Base-by-base conservation (phyloP, 1,140 invertebrate species). In the Pogonomyrmex barbatus region DNA sequence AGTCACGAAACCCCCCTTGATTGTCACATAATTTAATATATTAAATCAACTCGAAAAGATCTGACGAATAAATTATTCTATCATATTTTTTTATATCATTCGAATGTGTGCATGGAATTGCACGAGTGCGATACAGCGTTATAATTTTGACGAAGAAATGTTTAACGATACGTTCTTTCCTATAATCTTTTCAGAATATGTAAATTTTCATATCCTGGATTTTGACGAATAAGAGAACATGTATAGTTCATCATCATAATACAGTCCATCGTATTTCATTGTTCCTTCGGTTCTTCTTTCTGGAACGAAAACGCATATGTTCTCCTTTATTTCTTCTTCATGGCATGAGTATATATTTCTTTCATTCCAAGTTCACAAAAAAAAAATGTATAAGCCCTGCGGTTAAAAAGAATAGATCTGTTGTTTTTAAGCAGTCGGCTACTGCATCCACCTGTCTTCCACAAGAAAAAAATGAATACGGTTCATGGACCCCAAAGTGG, bases 401-500 rank as follows among this genome's bases (percentile, higher is more conserved):
- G n/a, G 36, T 81, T 70, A 56, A 81, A 70, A 56, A 81, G 63
- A 33, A 70, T 30, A 70, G 50, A 81, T 17, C 47, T 67, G 30
- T 56, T 42, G 33, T 54, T 56, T 81, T 56, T 81, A 70, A 68
- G 14, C 17, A 24, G 56, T 45, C 42, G 12, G 24, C 58, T n/a
- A 81, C 36, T 70, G 65, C 63, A 56, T 58, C 39, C 62, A 81
- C 62, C 77, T 81, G 63, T 68, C 33, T 68, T 42, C 47, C 17
- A 62, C 8, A 70, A 54, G 2, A 81, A 76, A 56, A 65, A 81
- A 45, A 30, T 33, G 78, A 70, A 56, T 36, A 39, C 50, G 56
- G 78, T 81, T 81, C 65, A 56, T 14, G 50, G 52, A 81, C 63
- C 24, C 24, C 50, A 45, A 81, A 81, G 65, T 81, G 65, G 52